Base-by-base conservation (phyloP, 30 jellyfish, hydroid and myxozoan species). In the Clytia hemisphaerica region DNA sequence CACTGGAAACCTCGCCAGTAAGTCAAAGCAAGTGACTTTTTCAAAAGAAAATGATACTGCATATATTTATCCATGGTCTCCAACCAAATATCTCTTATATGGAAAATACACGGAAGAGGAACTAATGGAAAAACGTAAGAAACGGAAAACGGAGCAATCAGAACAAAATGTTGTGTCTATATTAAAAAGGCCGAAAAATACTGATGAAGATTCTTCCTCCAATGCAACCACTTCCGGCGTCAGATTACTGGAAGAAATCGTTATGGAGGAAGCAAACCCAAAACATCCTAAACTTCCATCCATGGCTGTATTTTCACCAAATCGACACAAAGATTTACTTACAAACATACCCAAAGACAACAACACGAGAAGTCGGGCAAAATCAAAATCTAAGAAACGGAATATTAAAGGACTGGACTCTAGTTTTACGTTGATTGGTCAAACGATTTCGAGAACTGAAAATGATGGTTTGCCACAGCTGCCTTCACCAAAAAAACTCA, bases 261-360 rank as follows among this genome's bases (percentile, higher is more conserved):
- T 37, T 0, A 26, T 37, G 44, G 42, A 45, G 4, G 78, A 36
- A 9, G 68, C 6, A 18, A 29, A 18, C 28, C 12, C 25, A 12
- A 18, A 9, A 6, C 61, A 7, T 5, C 70, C 70, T 14, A 21
- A 2, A 32, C 65, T 65, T 9, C 78, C 78, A 32, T n/a, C 16
- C 24, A 65, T 45, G 70, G 78, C 78, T 6, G 42, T 65, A 9
- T 65, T 65, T 65, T 65, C 78, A 7, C 78, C 78, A n/a, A 65
- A 45, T 29, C 37, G 25, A 6, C 0, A 65, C 15, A 65, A 65
- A n/a, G 69, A 65, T 65, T 65, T 65, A 28, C 5, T 65, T 3
- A 65, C 78, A 31, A 65, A 65, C 34, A 25, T 30, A 7, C 72
- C 78, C n/a, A n/a, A n/a, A n/a, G n/a, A n/a, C n/a, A n/a, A n/a